A percentile compares a stretch with the other conserved stretches of the same genome.
phyloP scores from a whole-genome alignment of 2,888 invertebrate species.

The Acrocyrtus sp. region DNA sequence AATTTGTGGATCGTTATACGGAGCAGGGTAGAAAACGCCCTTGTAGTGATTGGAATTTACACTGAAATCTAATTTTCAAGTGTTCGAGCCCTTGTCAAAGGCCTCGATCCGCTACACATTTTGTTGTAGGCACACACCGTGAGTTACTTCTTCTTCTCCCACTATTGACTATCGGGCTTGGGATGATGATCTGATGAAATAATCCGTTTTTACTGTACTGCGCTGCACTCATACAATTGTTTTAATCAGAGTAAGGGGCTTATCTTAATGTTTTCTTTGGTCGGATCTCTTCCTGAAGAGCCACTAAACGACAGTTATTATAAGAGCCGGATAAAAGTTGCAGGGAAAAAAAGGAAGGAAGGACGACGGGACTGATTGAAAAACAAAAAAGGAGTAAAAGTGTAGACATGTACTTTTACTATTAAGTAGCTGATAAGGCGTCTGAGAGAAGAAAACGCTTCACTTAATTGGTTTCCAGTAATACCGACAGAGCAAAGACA shows the following conservation, averaged over 20 bases:
- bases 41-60: neutral
- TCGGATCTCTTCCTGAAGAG: neutral
- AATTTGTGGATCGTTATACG: neutral
- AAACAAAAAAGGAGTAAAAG: conserved; percentile 4
- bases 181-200: neutral
- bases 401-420: conserved; percentile 42
- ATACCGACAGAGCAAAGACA: conserved; percentile 24
- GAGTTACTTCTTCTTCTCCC: too few relatives aligned
- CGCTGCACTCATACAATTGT: too few relatives aligned
- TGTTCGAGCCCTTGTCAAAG: neutral
- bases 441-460: conserved; percentile 39
- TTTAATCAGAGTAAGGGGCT: too few relatives aligned
- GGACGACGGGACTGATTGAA: conserved; percentile 14
- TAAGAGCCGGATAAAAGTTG: too few relatives aligned
- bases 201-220: neutral
- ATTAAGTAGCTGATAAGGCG: conserved; percentile 46
- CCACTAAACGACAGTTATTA: neutral
- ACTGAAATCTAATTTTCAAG: neutral
- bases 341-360: neutral
- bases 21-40: too few relatives aligned
- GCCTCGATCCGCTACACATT: too few relatives aligned
- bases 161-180: neutral
- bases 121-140: too few relatives aligned
- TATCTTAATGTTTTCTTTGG: neutral
- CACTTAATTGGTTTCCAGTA: conserved; percentile 43